A percentile compares a stretch with the other conserved stretches of the same genome.
Evolutionary conservation across 2,888 invertebrate species (phyloP).

Genomic region (Hirtodrosophila alboralis): DNA sequence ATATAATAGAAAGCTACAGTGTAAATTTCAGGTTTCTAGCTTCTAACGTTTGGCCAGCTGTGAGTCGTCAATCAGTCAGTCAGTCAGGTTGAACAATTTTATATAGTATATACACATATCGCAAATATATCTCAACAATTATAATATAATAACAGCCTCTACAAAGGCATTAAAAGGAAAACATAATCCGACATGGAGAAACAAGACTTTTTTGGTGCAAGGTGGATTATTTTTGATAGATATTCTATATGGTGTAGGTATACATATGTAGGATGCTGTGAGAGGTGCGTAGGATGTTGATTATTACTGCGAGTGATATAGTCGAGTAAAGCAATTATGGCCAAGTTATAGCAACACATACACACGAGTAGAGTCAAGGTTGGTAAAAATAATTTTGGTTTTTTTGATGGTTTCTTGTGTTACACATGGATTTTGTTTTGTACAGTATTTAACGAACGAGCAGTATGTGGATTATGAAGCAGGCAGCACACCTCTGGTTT

Average conservation of each 20-base stretch:
- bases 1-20: too few species aligned
- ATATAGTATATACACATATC: too few species aligned
- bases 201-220: slow-evolving; percentile 34
- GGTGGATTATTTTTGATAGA: slow-evolving; percentile 9
- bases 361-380: slow-evolving; percentile 34
- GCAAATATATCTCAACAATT: too few species aligned
- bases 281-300: too few species aligned
- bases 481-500: slow-evolving; percentile 87
- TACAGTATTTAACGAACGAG: slow-evolving; percentile 21
- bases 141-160: too few species aligned
- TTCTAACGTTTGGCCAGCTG: too few species aligned
- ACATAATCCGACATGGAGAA: slow-evolving; percentile 19
- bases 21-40: too few species aligned
- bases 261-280: slow-evolving; percentile 1
- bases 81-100: too few species aligned
- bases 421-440: slow-evolving; percentile 9
- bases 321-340: slow-evolving; percentile 6
- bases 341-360: slow-evolving; percentile 25
- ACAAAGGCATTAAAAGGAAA: slow-evolving; percentile 3
- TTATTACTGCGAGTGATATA: slow-evolving; percentile 5
- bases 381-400: slow-evolving; percentile 7
- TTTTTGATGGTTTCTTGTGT: slow-evolving; percentile 4
- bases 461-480: slow-evolving; percentile 32
- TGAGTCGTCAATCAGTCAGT: too few species aligned
- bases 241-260: neutral